Evolutionary conservation across 2,797 vertebrate genomes (phyloP).

Genomic region (Sebastes matsubarae): DNA sequence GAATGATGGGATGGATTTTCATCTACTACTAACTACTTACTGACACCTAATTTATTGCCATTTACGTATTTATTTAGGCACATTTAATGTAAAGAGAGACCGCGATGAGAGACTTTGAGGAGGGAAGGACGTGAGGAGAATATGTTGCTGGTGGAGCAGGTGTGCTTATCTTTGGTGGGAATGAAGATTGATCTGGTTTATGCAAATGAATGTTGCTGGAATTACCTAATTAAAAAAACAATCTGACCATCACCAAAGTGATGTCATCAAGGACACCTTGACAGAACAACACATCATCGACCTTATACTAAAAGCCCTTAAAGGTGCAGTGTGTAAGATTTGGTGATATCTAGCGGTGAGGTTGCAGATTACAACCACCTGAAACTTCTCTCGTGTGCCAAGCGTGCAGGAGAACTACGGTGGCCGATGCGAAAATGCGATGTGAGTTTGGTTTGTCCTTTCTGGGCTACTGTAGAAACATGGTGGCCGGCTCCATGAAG

Average conservation of each 20-base stretch:
- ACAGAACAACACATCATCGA: constrained; percentile 11
- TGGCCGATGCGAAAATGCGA: no score
- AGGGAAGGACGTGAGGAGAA: constrained; percentile 23
- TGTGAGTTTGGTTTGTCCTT: neutral
- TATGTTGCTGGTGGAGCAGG: constrained; percentile 23
- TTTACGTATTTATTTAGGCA: constrained; percentile 78
- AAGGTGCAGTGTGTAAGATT: neutral
- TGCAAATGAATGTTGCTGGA: constrained; percentile 65
- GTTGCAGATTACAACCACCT: neutral
- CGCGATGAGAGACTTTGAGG: constrained; percentile 26
- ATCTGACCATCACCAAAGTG: constrained; percentile 78
- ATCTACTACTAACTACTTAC: constrained; percentile 69
- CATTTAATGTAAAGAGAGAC: constrained; percentile 68
- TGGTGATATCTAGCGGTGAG: neutral
- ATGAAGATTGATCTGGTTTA: constrained; percentile 83
- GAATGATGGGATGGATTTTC: constrained; percentile 63
- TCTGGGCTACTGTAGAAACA: neutral
- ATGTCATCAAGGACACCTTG: constrained; percentile 42
- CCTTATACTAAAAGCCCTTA: constrained; percentile 13
- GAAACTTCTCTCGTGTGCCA: no score
- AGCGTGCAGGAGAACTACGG: no score
- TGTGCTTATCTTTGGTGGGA: constrained; percentile 78
- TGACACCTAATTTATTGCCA: constrained; percentile 77
- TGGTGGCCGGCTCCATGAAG: no score
- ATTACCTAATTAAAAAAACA: constrained; percentile 62